Percentiles rank a stretch among this genome's conserved stretches.
Evolutionary conservation across 1,140 invertebrate genomes (phyloP).

Genomic region (Danaus plexippus): DNA sequence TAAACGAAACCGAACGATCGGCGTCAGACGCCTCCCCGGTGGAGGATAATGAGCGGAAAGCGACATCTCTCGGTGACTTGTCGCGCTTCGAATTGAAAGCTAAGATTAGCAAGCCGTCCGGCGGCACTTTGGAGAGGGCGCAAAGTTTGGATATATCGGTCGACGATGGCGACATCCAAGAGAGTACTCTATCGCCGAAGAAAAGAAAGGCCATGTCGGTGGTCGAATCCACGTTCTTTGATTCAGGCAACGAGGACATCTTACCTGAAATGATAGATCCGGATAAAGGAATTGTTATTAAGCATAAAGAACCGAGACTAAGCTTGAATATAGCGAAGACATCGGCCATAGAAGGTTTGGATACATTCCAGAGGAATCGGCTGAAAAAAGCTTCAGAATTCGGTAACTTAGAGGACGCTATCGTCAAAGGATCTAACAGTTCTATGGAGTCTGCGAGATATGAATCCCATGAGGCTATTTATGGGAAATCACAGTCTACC

Average conservation of each 20-base stretch:
- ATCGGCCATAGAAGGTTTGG: constrained; percentile 76
- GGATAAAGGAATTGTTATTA: constrained; percentile 50
- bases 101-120: constrained; percentile 65
- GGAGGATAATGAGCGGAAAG: constrained; percentile 81
- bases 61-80: constrained; percentile 85
- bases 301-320: constrained; percentile 76
- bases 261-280: constrained; percentile 55
- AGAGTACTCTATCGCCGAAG: constrained; percentile 75
- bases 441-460: constrained; percentile 62
- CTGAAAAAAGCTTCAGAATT: constrained; percentile 82
- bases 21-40: constrained; percentile 67
- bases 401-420: constrained; percentile 83
- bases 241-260: constrained; percentile 47
- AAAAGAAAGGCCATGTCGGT: constrained; percentile 77
- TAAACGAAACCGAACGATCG: constrained; percentile 66
- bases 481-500: constrained; percentile 30
- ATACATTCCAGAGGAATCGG: constrained; percentile 77
- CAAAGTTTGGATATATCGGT: constrained; percentile 86
- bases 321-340: constrained; percentile 71
- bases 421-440: constrained; percentile 71
- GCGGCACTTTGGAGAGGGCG: constrained; percentile 80
- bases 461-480: constrained; percentile 36
- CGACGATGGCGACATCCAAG: constrained; percentile 67
- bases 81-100: constrained; percentile 78
- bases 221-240: constrained; percentile 66